Evolutionary conservation across 2,797 vertebrate genomes (phyloP), one percentile per base, ranked within the genome.

Genomic region (Hydrophis major): DNA sequence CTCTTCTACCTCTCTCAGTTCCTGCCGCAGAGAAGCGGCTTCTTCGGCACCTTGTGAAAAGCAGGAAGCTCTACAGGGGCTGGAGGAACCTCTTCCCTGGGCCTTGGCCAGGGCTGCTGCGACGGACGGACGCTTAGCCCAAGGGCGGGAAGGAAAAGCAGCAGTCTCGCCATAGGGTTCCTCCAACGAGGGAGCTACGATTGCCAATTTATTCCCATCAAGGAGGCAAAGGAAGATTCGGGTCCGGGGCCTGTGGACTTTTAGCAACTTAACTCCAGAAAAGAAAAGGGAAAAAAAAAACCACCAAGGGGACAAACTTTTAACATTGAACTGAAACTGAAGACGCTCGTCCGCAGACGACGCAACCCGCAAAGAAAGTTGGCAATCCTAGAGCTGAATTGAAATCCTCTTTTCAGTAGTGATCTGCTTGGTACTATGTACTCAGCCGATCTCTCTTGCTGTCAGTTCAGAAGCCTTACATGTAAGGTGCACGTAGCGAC

Each of bases 31-130:
- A 27, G 53, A 37, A 10, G 95, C 66, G 87, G 95, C 95, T 94
- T 94, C 95, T 93, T 92, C 93, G 93, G 94, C 95, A 96, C 96
- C 95, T 96, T 93, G 94, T 94, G 94, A 95, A 94, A 96, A 96
- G 93, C 96, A 96, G 96, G 96, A 96, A 96, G 96, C 95, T 91
- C 94, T 13, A 93, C 91, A 11, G 89, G 69, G 90, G 95, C 92
- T 89, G 91, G 60, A 22, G 16, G 32, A 93, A 92, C 89, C 66
- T 12, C 74, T 4, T 18, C 90, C 78, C 28, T 59, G 63, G 91
- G 92, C 90, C 83, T 61, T 89, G 93, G 93, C 42, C 8, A 37
- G 18, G 59, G 12, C 60, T 32, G 92, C 92, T n/a, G 59, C 91
- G 69, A 83, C 13, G 37, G 57, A 13, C 60, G 57, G 56, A 27